phyloP scores from a whole-genome alignment of 2,113 vertebrate genomes.

The Lontra canadensis region DNA sequence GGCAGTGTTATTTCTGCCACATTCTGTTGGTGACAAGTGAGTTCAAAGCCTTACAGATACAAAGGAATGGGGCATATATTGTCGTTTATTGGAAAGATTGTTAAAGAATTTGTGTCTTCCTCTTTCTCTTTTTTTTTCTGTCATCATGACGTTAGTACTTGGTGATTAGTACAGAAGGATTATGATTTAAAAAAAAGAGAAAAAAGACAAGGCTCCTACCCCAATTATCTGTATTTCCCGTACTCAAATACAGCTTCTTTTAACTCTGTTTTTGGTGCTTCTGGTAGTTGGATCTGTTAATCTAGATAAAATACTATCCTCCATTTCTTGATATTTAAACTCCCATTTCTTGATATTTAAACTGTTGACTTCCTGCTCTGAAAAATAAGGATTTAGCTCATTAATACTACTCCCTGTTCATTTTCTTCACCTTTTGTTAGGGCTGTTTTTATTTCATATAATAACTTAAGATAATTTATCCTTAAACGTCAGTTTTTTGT shows the following conservation, averaged over 20 bases:
- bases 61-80: background rate
- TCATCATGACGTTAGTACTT: background rate
- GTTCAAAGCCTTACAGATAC: background rate
- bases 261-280: background rate
- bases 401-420: background rate
- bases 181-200: background rate
- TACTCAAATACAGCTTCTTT: background rate
- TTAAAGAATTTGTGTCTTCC: background rate
- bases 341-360: background rate
- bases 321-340: slow-evolving; percentile 20
- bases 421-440: slow-evolving; percentile 21
- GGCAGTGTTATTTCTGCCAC: background rate
- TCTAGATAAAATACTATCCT: background rate
- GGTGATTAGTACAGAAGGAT: background rate
- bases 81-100: background rate
- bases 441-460: slow-evolving; percentile 2
- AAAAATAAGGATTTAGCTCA: slow-evolving; percentile 12
- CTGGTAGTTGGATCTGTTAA: background rate
- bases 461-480: background rate
- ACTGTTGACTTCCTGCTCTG: background rate
- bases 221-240: background rate
- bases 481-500: background rate
- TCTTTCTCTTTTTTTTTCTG: background rate
- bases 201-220: background rate
- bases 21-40: background rate